phyloP scores from a whole-genome alignment of 2,113 vertebrate species.

The Heliornis fulica region DNA sequence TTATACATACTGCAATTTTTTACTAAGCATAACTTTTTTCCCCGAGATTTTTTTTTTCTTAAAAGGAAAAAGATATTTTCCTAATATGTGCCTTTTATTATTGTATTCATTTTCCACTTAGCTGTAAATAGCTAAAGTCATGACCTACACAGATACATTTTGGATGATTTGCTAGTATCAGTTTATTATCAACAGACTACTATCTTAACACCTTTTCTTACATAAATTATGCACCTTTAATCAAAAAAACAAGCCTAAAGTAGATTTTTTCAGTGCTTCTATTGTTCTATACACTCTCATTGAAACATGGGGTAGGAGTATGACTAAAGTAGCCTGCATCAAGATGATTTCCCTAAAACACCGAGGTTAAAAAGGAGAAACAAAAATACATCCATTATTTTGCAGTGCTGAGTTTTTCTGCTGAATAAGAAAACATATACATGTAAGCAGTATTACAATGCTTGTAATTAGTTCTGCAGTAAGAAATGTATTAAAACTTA shows the following conservation, averaged over 20 bases:
- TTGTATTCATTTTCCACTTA: neutral
- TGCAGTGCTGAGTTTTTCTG: neutral
- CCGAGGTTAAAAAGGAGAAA: constrained; percentile 37
- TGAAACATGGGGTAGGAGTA: constrained; percentile 2
- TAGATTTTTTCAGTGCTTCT: neutral
- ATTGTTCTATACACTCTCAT: neutral
- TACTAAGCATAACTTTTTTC: neutral
- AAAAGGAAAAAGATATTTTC: neutral
- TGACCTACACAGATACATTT: neutral
- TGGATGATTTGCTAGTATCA: neutral
- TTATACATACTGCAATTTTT: neutral
- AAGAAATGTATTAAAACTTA: constrained; percentile 12
- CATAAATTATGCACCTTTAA: neutral
- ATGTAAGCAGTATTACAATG: neutral
- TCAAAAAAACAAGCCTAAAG: neutral
- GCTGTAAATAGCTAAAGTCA: neutral
- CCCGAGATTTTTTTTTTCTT: neutral
- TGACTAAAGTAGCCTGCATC: constrained; percentile 6
- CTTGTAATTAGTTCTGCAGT: constrained; percentile 39
- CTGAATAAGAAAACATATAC: constrained; percentile 36
- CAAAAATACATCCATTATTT: neutral
- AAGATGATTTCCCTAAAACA: constrained; percentile 34
- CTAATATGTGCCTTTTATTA: neutral
- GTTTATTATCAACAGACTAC: neutral
- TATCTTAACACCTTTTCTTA: neutral